phyloP scores from a whole-genome alignment of 1,140 invertebrate genomes.

The Leptinotarsa texana region DNA sequence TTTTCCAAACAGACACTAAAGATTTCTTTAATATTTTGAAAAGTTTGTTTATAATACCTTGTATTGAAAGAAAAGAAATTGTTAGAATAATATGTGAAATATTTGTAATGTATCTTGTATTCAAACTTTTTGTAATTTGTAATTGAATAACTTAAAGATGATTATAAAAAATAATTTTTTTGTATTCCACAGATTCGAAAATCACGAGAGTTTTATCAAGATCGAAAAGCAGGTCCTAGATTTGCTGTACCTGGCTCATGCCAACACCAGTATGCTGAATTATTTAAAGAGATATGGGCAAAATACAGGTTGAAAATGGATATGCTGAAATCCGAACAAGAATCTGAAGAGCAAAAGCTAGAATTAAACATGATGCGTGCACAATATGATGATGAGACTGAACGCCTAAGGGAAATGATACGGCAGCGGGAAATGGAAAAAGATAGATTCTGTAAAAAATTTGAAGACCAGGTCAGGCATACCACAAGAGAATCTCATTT shows the following conservation, averaged over 20 bases:
- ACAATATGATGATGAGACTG: slow-evolving; percentile 84
- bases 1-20: too few relatives aligned
- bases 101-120: too few relatives aligned
- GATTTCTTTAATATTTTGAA: too few relatives aligned
- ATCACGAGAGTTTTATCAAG: slow-evolving; percentile 72
- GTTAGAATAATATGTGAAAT: too few relatives aligned
- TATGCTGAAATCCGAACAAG: slow-evolving; percentile 85
- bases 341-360: slow-evolving; percentile 82
- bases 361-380: slow-evolving; percentile 93
- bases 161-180: neutral
- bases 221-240: slow-evolving; percentile 80
- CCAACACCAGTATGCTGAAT: slow-evolving; percentile 90
- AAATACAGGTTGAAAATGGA: slow-evolving; percentile 87
- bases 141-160: too few relatives aligned
- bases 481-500: neutral
- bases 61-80: too few relatives aligned
- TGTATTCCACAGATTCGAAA: slow-evolving; percentile 10
- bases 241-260: slow-evolving; percentile 86
- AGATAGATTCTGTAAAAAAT: slow-evolving; percentile 79
- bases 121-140: too few relatives aligned
- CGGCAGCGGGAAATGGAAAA: slow-evolving; percentile 80
- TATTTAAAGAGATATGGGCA: slow-evolving; percentile 93
- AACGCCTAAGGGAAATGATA: slow-evolving; percentile 80
- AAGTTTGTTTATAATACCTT: too few relatives aligned
- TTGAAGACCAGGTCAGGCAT: slow-evolving; percentile 75